phyloP scores from a whole-genome alignment of 1,140 invertebrate genomes.

The Lepidurus arcticus region DNA sequence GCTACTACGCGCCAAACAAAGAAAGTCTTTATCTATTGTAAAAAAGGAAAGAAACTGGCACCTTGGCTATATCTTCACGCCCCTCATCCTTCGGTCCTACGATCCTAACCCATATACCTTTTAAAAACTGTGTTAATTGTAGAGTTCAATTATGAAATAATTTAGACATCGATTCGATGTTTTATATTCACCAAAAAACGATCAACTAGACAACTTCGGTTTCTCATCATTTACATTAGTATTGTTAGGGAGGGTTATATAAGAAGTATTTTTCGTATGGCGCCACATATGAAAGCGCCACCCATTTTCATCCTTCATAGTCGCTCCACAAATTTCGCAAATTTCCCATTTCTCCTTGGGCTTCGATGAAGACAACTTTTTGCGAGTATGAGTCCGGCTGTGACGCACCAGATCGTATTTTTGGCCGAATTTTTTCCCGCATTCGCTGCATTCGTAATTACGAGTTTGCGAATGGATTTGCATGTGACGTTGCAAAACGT shows the following conservation, averaged over 20 bases:
- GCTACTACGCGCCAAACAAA: background rate
- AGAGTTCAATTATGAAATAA: conserved; percentile 16
- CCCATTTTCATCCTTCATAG: background rate
- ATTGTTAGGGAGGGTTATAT: background rate
- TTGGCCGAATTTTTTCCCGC: conserved; percentile 59
- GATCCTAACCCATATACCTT: conserved; percentile 3
- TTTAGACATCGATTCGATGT: conserved; percentile 19
- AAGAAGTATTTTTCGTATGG: background rate
- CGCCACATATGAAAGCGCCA: conserved; percentile 6
- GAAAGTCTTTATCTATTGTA: conserved; percentile 7
- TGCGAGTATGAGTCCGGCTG: conserved; percentile 44
- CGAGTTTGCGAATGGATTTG: conserved; percentile 27
- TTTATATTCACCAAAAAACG: conserved; percentile 9
- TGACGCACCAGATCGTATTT: conserved; percentile 47
- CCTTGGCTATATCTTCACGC: conserved; percentile 8
- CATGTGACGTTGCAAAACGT: conserved; percentile 28
- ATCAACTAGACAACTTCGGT: background rate
- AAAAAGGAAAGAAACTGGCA: background rate
- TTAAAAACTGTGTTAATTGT: conserved; percentile 10
- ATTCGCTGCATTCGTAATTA: conserved; percentile 52
- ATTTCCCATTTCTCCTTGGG: conserved; percentile 32
- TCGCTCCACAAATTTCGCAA: background rate
- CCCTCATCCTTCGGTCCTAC: background rate
- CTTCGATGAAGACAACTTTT: background rate
- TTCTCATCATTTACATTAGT: background rate